These are phyloP conservation scores for Margaritifera margaritifera DNA, from an alignment of 2,888 invertebrate species.

Conservation along the genomic window DNA sequence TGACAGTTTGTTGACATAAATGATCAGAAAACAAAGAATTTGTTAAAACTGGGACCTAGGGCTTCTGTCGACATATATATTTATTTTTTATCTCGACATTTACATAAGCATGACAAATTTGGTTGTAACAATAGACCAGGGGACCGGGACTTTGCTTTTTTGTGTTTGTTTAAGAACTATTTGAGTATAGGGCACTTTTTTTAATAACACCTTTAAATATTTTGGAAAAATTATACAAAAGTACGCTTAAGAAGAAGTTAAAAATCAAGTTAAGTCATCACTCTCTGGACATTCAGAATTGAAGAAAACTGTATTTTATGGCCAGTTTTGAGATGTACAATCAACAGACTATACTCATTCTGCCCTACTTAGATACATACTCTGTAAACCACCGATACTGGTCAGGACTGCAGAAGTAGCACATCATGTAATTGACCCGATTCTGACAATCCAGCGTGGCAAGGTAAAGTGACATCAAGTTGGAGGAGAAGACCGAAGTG, in stretches of 20 bases:
- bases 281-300: not conserved
- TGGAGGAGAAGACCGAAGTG: slow-evolving; percentile 69
- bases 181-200: no score
- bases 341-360: not conserved
- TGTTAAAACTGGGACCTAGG: no score
- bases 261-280: not conserved
- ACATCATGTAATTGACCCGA: slow-evolving; percentile 72
- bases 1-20: no score
- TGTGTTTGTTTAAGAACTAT: no score
- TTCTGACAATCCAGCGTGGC: slow-evolving; percentile 67
- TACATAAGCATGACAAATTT: no score
- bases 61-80: no score
- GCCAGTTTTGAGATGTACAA: not conserved
- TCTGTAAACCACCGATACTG: slow-evolving; percentile 69
- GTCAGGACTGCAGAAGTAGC: slow-evolving; percentile 72
- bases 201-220: no score
- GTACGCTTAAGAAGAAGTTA: not conserved
- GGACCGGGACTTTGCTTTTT: no score
- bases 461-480: slow-evolving; percentile 67
- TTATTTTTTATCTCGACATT: no score
- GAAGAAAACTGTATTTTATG: not conserved
- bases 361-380: slow-evolving; percentile 22
- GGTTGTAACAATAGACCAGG: no score
- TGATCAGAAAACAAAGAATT: no score
- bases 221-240: no score